These are phyloP conservation scores for Papio anubis DNA, from an alignment of 2,113 vertebrate genomes.

Conservation along the genomic window DNA sequence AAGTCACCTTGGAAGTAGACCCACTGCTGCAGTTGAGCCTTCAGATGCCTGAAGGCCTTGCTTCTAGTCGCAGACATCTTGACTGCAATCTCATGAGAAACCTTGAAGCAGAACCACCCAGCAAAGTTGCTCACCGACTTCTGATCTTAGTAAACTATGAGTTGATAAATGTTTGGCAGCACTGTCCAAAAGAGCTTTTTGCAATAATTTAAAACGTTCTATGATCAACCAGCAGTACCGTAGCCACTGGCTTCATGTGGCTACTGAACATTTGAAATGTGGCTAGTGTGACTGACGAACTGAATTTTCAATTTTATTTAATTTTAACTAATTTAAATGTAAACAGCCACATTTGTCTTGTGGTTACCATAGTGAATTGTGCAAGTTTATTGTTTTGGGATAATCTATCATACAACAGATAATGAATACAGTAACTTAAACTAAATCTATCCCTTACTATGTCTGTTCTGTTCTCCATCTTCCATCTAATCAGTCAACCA, in stretches of 20 bases:
- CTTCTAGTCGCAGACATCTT: neutral
- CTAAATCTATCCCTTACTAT: neutral
- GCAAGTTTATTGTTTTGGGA: neutral
- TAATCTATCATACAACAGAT: neutral
- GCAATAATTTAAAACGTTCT: neutral
- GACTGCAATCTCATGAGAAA: neutral
- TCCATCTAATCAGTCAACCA: neutral
- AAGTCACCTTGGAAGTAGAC: neutral
- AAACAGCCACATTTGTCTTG: neutral
- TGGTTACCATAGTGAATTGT: neutral
- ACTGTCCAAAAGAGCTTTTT: neutral
- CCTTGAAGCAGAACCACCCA: neutral
- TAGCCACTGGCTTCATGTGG: neutral
- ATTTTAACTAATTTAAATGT: slow-evolving; percentile 37
- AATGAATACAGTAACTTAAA: neutral
- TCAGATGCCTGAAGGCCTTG: neutral
- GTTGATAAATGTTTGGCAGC: neutral
- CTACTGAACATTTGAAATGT: neutral
- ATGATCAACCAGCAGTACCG: neutral
- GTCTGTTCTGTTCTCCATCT: neutral
- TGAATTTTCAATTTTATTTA: neutral
- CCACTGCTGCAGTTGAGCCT: neutral
- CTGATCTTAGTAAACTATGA: neutral
- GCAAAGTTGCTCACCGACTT: neutral
- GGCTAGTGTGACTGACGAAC: neutral